Evolutionary conservation across 2,113 vertebrate genomes (phyloP).

Genomic region (Typhlomys cinereus): DNA sequence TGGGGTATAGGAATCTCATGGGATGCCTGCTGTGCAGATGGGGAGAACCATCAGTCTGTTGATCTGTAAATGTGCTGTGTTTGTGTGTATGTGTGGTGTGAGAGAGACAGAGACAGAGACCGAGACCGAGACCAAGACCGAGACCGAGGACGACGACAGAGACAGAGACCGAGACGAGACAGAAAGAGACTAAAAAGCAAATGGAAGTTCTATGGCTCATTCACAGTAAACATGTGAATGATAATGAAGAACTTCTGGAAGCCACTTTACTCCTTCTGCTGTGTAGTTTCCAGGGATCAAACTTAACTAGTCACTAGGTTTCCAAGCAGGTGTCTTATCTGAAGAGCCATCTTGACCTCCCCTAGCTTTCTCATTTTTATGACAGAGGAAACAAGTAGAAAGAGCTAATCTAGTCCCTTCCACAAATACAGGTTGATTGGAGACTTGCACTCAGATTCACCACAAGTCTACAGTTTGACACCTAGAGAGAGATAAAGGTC

Average conservation of each 20-base stretch:
- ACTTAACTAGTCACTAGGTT: neutral
- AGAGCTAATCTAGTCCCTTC: constrained; percentile 11
- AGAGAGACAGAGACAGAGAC: neutral
- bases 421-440: neutral
- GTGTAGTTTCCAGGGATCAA: too few relatives aligned
- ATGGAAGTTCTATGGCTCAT: neutral
- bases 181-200: neutral
- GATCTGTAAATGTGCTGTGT: neutral
- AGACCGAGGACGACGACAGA: neutral
- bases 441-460: neutral
- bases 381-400: constrained; percentile 31
- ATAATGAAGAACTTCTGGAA: neutral
- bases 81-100: neutral
- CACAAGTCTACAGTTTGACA: neutral
- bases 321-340: neutral
- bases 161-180: neutral
- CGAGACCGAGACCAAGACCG: too few relatives aligned
- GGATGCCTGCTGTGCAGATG: neutral
- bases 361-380: constrained; percentile 23
- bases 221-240: neutral
- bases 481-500: neutral
- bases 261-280: too few relatives aligned
- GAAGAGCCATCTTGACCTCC: neutral
- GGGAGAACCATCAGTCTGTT: neutral
- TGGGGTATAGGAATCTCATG: neutral